Conservation (phyloP, 2,888 invertebrate species). For the Platycnemis pennipes region DNA sequence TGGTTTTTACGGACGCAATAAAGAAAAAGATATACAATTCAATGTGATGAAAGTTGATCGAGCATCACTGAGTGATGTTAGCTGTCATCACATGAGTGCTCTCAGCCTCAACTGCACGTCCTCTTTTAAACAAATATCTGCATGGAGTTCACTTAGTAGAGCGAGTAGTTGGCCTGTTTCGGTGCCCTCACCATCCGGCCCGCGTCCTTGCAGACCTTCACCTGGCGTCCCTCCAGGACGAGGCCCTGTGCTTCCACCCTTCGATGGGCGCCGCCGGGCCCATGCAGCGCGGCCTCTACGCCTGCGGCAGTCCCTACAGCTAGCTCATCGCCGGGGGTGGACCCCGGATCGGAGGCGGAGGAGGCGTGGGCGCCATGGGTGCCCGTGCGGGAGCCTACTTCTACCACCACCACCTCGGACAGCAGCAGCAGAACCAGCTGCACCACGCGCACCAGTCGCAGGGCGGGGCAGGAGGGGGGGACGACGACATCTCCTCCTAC, state of each 20-base stretch:
- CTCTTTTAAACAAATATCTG: background rate
- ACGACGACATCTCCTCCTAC: slow-evolving; percentile 33
- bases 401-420: slow-evolving; percentile 54
- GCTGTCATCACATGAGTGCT: background rate
- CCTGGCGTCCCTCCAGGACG: slow-evolving; percentile 81
- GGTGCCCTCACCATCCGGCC: slow-evolving; percentile 61
- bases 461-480: background rate
- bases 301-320: slow-evolving; percentile 81
- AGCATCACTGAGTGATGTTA: too few relatives aligned
- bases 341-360: slow-evolving; percentile 80
- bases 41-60: too few relatives aligned
- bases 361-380: slow-evolving; percentile 73
- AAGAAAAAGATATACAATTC: too few relatives aligned
- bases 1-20: too few relatives aligned
- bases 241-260: slow-evolving; percentile 81
- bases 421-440: slow-evolving; percentile 53
- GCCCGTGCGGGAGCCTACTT: slow-evolving; percentile 36
- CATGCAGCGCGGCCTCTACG: slow-evolving; percentile 80
- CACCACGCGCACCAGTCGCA: slow-evolving; percentile 36
- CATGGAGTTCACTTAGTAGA: slow-evolving; percentile 52
- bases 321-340: slow-evolving; percentile 79
- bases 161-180: background rate
- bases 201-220: slow-evolving; percentile 79
- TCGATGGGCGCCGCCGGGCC: slow-evolving; percentile 81
- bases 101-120: background rate